Evolutionary conservation across 1,140 invertebrate genomes (phyloP).

Genomic region (Drosophila lowei): DNA sequence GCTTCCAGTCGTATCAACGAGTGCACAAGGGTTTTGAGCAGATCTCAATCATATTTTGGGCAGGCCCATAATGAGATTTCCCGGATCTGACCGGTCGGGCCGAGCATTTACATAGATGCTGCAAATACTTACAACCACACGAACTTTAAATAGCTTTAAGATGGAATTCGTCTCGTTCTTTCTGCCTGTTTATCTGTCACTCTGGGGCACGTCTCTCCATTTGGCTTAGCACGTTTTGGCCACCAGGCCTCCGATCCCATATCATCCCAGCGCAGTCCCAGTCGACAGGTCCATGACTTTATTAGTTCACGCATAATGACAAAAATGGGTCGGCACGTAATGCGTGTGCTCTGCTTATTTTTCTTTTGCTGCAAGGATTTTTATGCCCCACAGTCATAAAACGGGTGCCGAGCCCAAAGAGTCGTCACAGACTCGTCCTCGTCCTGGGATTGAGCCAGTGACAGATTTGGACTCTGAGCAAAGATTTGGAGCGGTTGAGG

Average conservation of each 20-base stretch:
- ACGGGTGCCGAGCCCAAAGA: slow-evolving; percentile 35
- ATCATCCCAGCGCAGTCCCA: slow-evolving; percentile 2
- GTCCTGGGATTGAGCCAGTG: neutral
- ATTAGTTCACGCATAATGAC: slow-evolving; percentile 80
- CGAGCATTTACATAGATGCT: slow-evolving; percentile 22
- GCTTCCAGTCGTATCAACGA: slow-evolving; percentile 8
- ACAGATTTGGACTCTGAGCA: neutral
- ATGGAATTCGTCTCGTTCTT: slow-evolving; percentile 20
- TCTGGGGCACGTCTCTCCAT: slow-evolving; percentile 42
- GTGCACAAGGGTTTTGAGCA: slow-evolving; percentile 5
- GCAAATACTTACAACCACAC: neutral
- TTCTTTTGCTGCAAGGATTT: slow-evolving; percentile 69
- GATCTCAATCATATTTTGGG: slow-evolving; percentile 55
- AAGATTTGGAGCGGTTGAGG: no score
- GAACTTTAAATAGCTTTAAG: slow-evolving; percentile 63
- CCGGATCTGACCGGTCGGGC: neutral
- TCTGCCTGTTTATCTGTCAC: slow-evolving; percentile 28
- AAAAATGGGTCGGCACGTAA: slow-evolving; percentile 75
- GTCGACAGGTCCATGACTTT: slow-evolving; percentile 62
- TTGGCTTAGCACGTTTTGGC: slow-evolving; percentile 70
- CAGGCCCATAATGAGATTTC: slow-evolving; percentile 48
- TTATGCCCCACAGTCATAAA: slow-evolving; percentile 63
- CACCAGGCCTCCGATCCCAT: slow-evolving; percentile 12
- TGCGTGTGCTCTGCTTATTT: slow-evolving; percentile 72
- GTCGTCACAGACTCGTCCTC: slow-evolving; percentile 1